phyloP scores from a whole-genome alignment of 2,888 invertebrate species.

The Macrophya annulata region DNA sequence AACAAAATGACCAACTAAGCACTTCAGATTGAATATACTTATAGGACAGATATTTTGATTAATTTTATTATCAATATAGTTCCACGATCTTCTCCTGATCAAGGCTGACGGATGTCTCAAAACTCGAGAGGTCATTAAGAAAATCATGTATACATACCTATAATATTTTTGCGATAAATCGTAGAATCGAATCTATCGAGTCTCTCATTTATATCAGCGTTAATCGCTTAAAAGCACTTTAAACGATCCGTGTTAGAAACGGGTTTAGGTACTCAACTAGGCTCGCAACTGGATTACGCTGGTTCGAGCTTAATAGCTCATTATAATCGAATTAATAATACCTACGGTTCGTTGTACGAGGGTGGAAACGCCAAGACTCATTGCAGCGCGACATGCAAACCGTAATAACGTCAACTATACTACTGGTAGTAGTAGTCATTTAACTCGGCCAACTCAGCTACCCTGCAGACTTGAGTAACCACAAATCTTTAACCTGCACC shows the following conservation, averaged over 20 bases:
- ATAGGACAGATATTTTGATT: slow-evolving; percentile 20
- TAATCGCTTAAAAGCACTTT: slow-evolving; percentile 49
- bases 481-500: slow-evolving; percentile 11
- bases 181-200: slow-evolving; percentile 25
- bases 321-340: slow-evolving; percentile 77
- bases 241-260: slow-evolving; percentile 59
- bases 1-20: slow-evolving; percentile 38
- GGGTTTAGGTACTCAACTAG: slow-evolving; percentile 70
- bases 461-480: background rate
- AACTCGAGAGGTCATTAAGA: background rate
- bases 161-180: background rate
- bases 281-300: slow-evolving; percentile 72
- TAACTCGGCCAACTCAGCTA: background rate
- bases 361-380: slow-evolving; percentile 66
- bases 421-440: too few relatives aligned
- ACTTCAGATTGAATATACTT: slow-evolving; percentile 55
- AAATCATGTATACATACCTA: background rate
- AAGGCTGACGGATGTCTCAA: slow-evolving; percentile 16
- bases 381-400: slow-evolving; percentile 73
- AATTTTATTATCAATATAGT: slow-evolving; percentile 14
- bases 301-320: slow-evolving; percentile 74
- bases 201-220: slow-evolving; percentile 41
- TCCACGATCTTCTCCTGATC: slow-evolving; percentile 6
- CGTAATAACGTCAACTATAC: slow-evolving; percentile 50
- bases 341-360: slow-evolving; percentile 58